Percentiles rank a stretch among this genome's conserved stretches.
Evolutionary conservation across 2,888 invertebrate species (phyloP).

Genomic region (Oscheius sp.): DNA sequence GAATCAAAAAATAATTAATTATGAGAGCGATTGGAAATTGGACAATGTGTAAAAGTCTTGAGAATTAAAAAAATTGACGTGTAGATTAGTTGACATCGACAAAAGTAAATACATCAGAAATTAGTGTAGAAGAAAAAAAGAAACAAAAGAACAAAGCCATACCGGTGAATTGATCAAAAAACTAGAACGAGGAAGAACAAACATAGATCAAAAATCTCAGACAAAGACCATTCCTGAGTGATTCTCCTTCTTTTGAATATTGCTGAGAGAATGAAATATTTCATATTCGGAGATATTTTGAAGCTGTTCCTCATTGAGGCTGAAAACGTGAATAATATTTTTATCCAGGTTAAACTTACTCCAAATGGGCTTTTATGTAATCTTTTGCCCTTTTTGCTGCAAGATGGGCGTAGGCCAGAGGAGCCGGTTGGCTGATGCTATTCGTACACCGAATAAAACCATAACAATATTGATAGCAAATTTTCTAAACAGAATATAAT

Average conservation of each 20-base stretch:
- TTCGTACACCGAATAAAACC: slow-evolving; percentile 85
- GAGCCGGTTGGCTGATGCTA: slow-evolving; percentile 77
- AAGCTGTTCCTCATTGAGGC: not conserved
- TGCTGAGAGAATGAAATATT: not conserved
- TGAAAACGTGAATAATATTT: not conserved
- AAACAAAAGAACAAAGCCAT: too few relatives aligned
- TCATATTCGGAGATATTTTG: not conserved
- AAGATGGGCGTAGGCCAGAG: slow-evolving; percentile 68
- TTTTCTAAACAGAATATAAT: slow-evolving; percentile 23
- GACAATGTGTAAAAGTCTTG: too few relatives aligned
- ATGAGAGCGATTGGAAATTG: too few relatives aligned
- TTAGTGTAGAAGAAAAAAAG: too few relatives aligned
- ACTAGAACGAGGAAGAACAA: too few relatives aligned
- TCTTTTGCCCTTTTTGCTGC: slow-evolving; percentile 43
- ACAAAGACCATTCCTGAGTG: slow-evolving; percentile 31
- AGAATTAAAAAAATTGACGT: too few relatives aligned
- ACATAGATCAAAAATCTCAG: not conserved
- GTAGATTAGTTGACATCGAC: too few relatives aligned
- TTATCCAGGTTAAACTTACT: not conserved
- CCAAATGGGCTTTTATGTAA: slow-evolving; percentile 25
- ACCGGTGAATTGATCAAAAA: too few relatives aligned
- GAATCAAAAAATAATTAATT: too few relatives aligned
- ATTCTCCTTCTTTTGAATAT: not conserved
- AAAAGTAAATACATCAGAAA: too few relatives aligned
- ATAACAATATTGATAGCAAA: slow-evolving; percentile 85